Evolutionary conservation across 2,888 invertebrate genomes (phyloP).

Genomic region (Pachliopta kotzebuea): DNA sequence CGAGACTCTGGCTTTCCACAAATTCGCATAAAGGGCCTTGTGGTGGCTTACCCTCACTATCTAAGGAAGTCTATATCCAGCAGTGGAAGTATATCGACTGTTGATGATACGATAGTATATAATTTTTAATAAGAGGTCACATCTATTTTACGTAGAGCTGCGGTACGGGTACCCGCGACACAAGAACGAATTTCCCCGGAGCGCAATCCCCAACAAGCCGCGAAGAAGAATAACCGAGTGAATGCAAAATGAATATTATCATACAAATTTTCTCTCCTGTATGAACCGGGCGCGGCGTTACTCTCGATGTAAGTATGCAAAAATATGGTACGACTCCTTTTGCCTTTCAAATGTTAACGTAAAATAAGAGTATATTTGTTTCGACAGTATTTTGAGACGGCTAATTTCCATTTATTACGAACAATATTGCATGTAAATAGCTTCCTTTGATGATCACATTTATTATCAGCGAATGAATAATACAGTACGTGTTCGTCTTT

Average conservation of each 20-base stretch:
- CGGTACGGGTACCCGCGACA: slow-evolving; percentile 55
- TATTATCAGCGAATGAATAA: slow-evolving; percentile 24
- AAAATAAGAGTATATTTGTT: slow-evolving; percentile 38
- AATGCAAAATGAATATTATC: slow-evolving; percentile 80
- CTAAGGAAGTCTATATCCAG: too few species aligned
- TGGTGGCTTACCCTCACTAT: too few species aligned
- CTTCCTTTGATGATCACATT: slow-evolving; percentile 18
- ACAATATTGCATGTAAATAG: slow-evolving; percentile 19
- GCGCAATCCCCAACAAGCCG: slow-evolving; percentile 71
- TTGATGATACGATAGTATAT: too few species aligned
- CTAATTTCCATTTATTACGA: slow-evolving; percentile 25
- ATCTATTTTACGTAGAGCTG: slow-evolving; percentile 32
- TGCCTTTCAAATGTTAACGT: slow-evolving; percentile 53
- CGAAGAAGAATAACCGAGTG: slow-evolving; percentile 54
- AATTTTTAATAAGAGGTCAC: slow-evolving; percentile 1
- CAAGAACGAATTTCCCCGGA: slow-evolving; percentile 72
- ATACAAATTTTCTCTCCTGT: slow-evolving; percentile 76
- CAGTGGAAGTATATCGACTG: too few species aligned
- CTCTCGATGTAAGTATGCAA: slow-evolving; percentile 73
- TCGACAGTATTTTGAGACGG: slow-evolving; percentile 9
- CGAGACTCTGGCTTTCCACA: too few species aligned
- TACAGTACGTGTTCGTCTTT: slow-evolving; percentile 1
- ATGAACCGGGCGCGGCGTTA: slow-evolving; percentile 60
- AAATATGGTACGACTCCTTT: slow-evolving; percentile 68
- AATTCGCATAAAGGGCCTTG: too few species aligned